Evolutionary conservation across 2,888 invertebrate genomes (phyloP), one percentile per base, ranked within the genome.

Genomic region (Diaprepes abbreviatus): DNA sequence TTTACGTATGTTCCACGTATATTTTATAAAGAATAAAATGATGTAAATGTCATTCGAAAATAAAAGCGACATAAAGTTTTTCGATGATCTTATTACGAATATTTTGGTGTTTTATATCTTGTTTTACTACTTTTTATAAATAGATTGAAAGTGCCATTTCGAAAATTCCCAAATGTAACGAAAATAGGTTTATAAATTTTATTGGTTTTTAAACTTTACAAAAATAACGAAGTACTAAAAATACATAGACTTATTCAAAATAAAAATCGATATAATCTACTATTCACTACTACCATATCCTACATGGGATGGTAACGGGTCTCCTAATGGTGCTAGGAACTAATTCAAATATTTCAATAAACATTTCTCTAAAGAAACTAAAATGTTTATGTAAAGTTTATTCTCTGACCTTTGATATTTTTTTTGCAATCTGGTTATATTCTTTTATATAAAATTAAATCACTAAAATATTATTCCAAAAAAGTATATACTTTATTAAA

Each of bases 111-210:
- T 43, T 43, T 43, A 43, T 9, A 19, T 19, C 10, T 19, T 43
- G 19, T 43, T 43, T 43, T 43, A 43, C 43, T 4, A n/a, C 19
- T 43, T 21, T 19, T 43, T 43, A 43, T 43, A 43, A 43, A 43
- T 43, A 21, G 43, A 43, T 1, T 3, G 9, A n/a, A 21, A 19
- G n/a, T 21, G 43, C n/a, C 19, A n/a, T 43, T 43, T 43, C 9
- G 43, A 19, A 43, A 43, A 43, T 2, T 19, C 1, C n/a, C n/a
- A 10, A 10, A 21, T 19, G 40, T 19, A 40, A 19, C 17, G 19
- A 9, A 19, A 40, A 40, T 40, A 9, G 40, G 17, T 3, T 40
- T 40, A 19, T 43, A 19, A 43, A 43, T 10, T 9, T 43, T 43
- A 43, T 19, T 19, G 43, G 19, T 3, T 1, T 43, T 19, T 17